Percentiles rank a stretch among this genome's conserved stretches.
These are phyloP conservation scores for Nothobranchius kuhntae DNA, from an alignment of 2,113 vertebrate species.

Conservation along the genomic window DNA sequence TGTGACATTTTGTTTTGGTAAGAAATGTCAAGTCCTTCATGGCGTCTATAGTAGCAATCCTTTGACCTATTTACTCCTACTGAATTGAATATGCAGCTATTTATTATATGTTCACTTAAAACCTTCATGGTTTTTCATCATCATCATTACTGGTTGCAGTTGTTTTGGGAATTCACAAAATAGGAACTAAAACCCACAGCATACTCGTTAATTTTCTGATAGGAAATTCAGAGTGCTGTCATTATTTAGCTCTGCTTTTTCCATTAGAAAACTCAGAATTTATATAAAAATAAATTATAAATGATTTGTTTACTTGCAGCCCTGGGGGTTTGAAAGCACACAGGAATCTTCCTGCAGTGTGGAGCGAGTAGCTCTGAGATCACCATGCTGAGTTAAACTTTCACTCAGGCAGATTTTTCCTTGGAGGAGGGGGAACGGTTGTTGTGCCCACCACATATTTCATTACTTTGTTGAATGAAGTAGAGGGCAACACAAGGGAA, in stretches of 20 bases:
- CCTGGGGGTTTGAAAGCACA: slow-evolving; percentile 6
- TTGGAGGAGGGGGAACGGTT: background rate
- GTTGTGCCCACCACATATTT: slow-evolving; percentile 41
- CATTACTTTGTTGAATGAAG: slow-evolving; percentile 50
- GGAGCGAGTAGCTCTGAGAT: slow-evolving; percentile 47
- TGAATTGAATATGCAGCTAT: background rate
- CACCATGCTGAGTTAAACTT: slow-evolving; percentile 36
- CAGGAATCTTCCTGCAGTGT: slow-evolving; percentile 5
- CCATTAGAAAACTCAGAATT: background rate
- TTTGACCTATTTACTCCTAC: background rate
- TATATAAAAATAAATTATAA: background rate
- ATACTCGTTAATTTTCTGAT: slow-evolving; percentile 5
- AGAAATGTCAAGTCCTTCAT: background rate
- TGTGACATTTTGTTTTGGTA: background rate
- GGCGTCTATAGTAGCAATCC: background rate
- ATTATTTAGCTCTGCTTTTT: slow-evolving; percentile 5
- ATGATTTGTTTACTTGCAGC: slow-evolving; percentile 5
- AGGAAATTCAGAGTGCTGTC: background rate
- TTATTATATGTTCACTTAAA: background rate
- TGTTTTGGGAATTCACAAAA: background rate
- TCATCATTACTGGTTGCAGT: background rate
- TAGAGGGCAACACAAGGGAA: slow-evolving; percentile 57
- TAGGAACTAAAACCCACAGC: background rate
- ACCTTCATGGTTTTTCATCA: background rate
- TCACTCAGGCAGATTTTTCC: slow-evolving; percentile 30